Conservation (phyloP, 2,888 invertebrate genomes). For the Cactoblastis cactorum region DNA sequence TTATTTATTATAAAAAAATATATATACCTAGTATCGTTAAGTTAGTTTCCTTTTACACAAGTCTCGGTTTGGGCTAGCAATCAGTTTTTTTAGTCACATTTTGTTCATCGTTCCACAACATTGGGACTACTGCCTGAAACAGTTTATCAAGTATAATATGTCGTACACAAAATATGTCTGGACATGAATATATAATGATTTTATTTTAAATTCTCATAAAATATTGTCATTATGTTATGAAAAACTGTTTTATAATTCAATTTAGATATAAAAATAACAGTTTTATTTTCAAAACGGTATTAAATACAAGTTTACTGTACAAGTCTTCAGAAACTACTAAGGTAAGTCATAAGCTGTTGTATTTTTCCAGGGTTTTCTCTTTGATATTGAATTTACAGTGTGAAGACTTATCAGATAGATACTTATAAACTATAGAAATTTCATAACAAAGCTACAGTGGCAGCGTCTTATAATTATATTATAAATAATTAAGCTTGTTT, state of each 20-base stretch:
- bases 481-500: slow-evolving; percentile 9
- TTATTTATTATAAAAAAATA: too few relatives aligned
- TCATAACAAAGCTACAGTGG: slow-evolving; percentile 61
- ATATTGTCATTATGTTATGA: slow-evolving; percentile 52
- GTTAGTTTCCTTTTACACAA: too few relatives aligned
- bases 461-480: slow-evolving; percentile 36
- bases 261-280: background rate
- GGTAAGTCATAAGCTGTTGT: background rate
- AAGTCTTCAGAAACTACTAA: background rate
- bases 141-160: too few relatives aligned
- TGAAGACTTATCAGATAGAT: slow-evolving; percentile 26
- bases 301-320: background rate
- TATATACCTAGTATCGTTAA: too few relatives aligned
- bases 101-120: too few relatives aligned
- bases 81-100: too few relatives aligned
- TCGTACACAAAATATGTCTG: slow-evolving; percentile 28
- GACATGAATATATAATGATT: slow-evolving; percentile 55
- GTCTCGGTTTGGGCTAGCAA: too few relatives aligned
- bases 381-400: background rate
- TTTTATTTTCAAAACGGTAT: background rate
- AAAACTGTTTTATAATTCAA: slow-evolving; percentile 18
- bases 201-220: slow-evolving; percentile 47
- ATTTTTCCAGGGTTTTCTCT: background rate
- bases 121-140: too few relatives aligned
- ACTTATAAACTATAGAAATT: slow-evolving; percentile 28